A percentile compares a stretch with the other conserved stretches of the same genome.
Evolutionary conservation across 92 coral and sea anemone species (phyloP).

Genomic region (Palythoa grandiflora): DNA sequence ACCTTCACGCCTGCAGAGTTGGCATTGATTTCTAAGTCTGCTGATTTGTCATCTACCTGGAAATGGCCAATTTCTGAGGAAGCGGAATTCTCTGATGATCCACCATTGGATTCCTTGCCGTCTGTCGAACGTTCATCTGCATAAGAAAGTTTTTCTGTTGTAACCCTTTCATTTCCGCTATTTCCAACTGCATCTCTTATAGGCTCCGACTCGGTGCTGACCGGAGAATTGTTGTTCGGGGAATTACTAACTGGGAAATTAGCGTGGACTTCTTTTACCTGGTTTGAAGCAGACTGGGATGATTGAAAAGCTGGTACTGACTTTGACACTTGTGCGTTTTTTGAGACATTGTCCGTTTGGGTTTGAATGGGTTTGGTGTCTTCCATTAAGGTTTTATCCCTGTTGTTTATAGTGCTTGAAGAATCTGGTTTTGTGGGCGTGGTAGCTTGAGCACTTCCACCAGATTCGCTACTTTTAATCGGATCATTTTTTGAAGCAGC

Average conservation of each 20-base stretch:
- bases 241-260: not conserved
- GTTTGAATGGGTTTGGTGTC: not conserved
- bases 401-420: slow-evolving; percentile 6
- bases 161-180: slow-evolving; percentile 86
- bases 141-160: slow-evolving; percentile 64
- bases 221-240: not conserved
- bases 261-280: not conserved
- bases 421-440: slow-evolving; percentile 37
- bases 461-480: not conserved
- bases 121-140: slow-evolving; percentile 10
- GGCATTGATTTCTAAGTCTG: slow-evolving; percentile 98
- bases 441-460: not conserved
- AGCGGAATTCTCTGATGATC: slow-evolving; percentile 38
- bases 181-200: slow-evolving; percentile 76
- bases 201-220: slow-evolving; percentile 57
- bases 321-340: not conserved
- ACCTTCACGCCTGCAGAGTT: slow-evolving; percentile 98
- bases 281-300: slow-evolving; percentile 2
- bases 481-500: slow-evolving; percentile 52
- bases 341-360: not conserved
- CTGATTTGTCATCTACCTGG: slow-evolving; percentile 97
- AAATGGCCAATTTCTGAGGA: slow-evolving; percentile 92
- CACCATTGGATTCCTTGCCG: slow-evolving; percentile 35
- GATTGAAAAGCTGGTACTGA: not conserved
- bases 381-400: slow-evolving; percentile 16